Conservation (phyloP, 1,140 invertebrate genomes). For the Galendromus occidentalis region DNA sequence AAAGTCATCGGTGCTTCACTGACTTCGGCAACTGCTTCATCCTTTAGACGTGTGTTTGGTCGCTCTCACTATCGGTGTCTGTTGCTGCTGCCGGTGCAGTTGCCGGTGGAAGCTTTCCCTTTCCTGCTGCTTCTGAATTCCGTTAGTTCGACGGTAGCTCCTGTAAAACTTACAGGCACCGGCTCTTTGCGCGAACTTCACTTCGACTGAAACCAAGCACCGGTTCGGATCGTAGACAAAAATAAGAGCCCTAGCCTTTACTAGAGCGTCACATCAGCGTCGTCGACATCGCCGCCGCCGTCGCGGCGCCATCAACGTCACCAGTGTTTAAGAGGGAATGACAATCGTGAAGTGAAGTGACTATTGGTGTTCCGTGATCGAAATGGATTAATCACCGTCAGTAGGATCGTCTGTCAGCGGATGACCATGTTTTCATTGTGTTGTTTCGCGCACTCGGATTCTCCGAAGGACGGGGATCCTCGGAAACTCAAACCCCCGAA, state of each 20-base stretch:
- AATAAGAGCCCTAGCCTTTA: no score
- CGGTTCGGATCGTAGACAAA: background rate
- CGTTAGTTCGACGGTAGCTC: background rate
- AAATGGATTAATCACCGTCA: no score
- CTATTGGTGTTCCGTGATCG: no score
- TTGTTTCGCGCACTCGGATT: constrained; percentile 1
- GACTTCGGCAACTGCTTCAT: background rate
- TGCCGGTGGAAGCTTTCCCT: background rate
- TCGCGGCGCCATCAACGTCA: no score
- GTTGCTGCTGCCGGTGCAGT: background rate
- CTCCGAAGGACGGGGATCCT: background rate
- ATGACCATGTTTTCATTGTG: background rate
- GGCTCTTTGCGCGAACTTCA: background rate
- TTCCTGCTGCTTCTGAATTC: background rate
- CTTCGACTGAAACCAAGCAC: background rate
- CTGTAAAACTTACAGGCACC: background rate
- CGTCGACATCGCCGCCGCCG: no score
- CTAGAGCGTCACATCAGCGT: no score
- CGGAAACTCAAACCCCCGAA: background rate
- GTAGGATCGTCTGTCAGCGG: no score
- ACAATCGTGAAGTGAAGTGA: no score
- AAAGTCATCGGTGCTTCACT: constrained; percentile 8
- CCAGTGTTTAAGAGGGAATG: no score
- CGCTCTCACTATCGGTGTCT: background rate
- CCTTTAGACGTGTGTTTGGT: background rate